Evolutionary conservation across 2,797 vertebrate species (phyloP), one percentile per base, ranked within the genome.

Genomic region (Sebastolobus alascanus): DNA sequence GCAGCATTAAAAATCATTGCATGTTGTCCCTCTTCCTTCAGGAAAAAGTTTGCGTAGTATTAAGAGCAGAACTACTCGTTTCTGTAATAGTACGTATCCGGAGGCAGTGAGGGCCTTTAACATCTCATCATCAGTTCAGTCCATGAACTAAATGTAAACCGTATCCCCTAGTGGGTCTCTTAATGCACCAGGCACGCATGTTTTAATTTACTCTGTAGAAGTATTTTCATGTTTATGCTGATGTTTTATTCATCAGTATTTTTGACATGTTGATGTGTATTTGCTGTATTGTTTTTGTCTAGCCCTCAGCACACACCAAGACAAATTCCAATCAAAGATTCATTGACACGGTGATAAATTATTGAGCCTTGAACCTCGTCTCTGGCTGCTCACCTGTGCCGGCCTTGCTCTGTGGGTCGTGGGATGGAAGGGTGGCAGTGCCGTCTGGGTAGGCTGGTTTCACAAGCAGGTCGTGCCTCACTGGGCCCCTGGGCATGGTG

Each of bases 391-490:
- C 84, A 96, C 95, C 95, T 94, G 88, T 77, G 37, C 81, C 33
- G 0, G 90, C 68, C 55, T 93, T 95, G 82, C 80, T 89, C 73
- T 94, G 91, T 1, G 71, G 75, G 63, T 97, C 97, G 68, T 97
- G 97, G 7, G 95, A 89, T 68, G 96, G 97, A 61, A 94, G 84
- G 14, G 95, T 93, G 80, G 95, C 89, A 3, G 95, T 94, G 8
- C 96, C 95, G 72, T 99, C 97, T 0, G 96, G 96, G 94, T 97
- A 96, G 0, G 96, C 94, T 16, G 97, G 97, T 90, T 99, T 99
- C 70, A 98, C 96, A 67, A 97, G 84, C 73, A 97, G 94, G 27
- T 99, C 98, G 1, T 97, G 97, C 86, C 97, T 96, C n/a, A 94
- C 94, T 73, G 94, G 90, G 84, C 97, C 95, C 5, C 98, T 96